A percentile compares a stretch with the other conserved stretches of the same genome.
These are phyloP conservation scores for Acromyrmex echinatior DNA, from an alignment of 1,140 invertebrate species.

Conservation along the genomic window DNA sequence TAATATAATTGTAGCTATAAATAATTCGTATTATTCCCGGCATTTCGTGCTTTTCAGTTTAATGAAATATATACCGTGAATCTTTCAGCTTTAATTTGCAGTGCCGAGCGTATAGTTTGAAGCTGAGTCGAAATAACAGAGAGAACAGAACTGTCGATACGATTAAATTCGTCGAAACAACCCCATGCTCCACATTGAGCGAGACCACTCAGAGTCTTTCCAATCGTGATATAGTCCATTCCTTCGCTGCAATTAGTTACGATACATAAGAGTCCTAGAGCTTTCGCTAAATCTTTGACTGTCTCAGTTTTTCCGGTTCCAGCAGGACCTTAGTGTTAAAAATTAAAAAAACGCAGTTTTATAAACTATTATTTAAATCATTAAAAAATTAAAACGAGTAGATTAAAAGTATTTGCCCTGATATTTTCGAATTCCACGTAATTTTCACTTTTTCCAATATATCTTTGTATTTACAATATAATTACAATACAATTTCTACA, in stretches of 20 bases:
- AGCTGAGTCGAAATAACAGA: conserved; percentile 97
- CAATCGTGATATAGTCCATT: conserved; percentile 95
- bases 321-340: conserved; percentile 88
- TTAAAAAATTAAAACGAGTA: background rate
- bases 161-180: conserved; percentile 97
- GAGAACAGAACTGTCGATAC: conserved; percentile 95
- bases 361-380: background rate
- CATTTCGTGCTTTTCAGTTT: background rate
- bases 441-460: background rate
- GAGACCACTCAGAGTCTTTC: conserved; percentile 93
- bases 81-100: conserved; percentile 90
- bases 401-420: background rate
- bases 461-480: background rate
- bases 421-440: background rate
- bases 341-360: background rate
- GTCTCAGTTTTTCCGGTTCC: conserved; percentile 97
- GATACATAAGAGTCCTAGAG: conserved; percentile 94
- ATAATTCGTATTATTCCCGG: background rate
- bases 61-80: conserved; percentile 89
- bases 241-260: conserved; percentile 97
- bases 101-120: conserved; percentile 94
- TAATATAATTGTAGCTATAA: background rate
- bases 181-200: conserved; percentile 94
- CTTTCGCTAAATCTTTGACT: conserved; percentile 95
- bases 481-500: background rate